Conservation (phyloP, 2,888 invertebrate species). For the Drosophila sordidapex region DNA sequence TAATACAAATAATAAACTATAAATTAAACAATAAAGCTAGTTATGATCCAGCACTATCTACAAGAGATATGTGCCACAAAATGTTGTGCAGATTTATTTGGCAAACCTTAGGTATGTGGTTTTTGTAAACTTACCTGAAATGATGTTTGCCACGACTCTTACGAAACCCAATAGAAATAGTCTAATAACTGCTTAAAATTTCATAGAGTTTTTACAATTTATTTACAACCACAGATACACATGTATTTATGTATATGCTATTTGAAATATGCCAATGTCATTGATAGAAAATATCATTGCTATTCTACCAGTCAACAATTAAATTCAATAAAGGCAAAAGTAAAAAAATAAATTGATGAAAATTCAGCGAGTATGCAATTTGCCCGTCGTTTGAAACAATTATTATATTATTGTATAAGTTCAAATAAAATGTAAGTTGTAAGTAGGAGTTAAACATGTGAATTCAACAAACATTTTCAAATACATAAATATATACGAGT, state of each 20-base stretch:
- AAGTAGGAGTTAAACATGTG: slow-evolving; percentile 1
- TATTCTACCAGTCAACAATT: slow-evolving; percentile 7
- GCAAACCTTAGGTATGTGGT: background rate
- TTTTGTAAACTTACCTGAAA: background rate
- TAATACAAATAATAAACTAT: background rate
- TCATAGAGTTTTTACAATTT: slow-evolving; percentile 37
- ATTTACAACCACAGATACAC: slow-evolving; percentile 43
- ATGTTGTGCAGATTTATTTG: background rate
- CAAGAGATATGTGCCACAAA: background rate
- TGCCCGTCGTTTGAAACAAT: background rate
- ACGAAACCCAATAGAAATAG: background rate
- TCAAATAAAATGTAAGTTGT: slow-evolving; percentile 1
- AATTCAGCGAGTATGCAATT: slow-evolving; percentile 1
- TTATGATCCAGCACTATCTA: background rate
- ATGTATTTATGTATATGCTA: slow-evolving; percentile 2
- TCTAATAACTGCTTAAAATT: slow-evolving; percentile 15
- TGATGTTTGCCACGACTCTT: background rate
- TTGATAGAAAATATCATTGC: slow-evolving; percentile 11
- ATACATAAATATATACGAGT: background rate
- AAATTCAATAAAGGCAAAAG: background rate
- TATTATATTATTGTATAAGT: background rate
- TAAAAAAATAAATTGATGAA: background rate
- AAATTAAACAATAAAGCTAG: background rate
- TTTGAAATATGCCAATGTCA: slow-evolving; percentile 3
- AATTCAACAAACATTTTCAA: slow-evolving; percentile 8